Percentiles rank a stretch among this genome's conserved stretches.
These are phyloP conservation scores for Austrofundulus limnaeus DNA, from an alignment of 2,113 vertebrate genomes.

Conservation along the genomic window DNA sequence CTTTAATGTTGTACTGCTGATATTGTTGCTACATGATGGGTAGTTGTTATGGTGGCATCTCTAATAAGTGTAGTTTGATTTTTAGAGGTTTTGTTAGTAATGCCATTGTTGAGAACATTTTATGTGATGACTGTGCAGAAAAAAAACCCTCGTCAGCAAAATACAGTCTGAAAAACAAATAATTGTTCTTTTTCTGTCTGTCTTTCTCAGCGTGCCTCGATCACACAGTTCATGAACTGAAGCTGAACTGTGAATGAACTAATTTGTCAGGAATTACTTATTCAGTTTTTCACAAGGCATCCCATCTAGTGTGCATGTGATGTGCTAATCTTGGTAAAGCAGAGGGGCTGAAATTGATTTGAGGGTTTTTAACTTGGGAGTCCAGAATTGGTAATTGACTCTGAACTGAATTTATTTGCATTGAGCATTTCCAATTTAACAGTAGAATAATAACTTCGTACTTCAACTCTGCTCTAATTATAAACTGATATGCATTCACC, in stretches of 20 bases:
- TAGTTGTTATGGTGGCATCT: neutral
- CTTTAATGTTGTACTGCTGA: conserved; percentile 4
- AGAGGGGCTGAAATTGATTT: conserved; percentile 74
- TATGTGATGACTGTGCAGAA: neutral
- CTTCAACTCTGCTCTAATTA: conserved; percentile 80
- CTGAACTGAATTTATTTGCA: conserved; percentile 80
- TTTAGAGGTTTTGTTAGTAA: conserved; percentile 3
- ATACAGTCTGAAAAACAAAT: conserved; percentile 11
- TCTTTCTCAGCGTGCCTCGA: neutral
- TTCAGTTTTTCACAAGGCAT: conserved; percentile 61
- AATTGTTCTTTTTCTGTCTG: conserved; percentile 25
- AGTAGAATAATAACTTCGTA: conserved; percentile 75
- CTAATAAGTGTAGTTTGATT: neutral
- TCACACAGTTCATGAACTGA: conserved; percentile 54
- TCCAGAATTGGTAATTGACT: conserved; percentile 76
- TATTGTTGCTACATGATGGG: neutral
- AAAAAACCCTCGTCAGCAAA: conserved; percentile 10
- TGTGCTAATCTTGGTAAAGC: conserved; percentile 70
- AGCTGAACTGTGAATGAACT: conserved; percentile 58
- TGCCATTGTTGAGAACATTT: conserved; percentile 15
- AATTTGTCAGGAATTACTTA: conserved; percentile 66
- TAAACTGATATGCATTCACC: conserved; percentile 79
- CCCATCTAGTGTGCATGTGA: conserved; percentile 51
- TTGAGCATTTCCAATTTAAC: conserved; percentile 80
- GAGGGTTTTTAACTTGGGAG: conserved; percentile 70